Percentiles rank a stretch among this genome's conserved stretches.
Evolutionary conservation across 2,797 vertebrate species (phyloP).

Genomic region (Crossoptilon crossoptilon): DNA sequence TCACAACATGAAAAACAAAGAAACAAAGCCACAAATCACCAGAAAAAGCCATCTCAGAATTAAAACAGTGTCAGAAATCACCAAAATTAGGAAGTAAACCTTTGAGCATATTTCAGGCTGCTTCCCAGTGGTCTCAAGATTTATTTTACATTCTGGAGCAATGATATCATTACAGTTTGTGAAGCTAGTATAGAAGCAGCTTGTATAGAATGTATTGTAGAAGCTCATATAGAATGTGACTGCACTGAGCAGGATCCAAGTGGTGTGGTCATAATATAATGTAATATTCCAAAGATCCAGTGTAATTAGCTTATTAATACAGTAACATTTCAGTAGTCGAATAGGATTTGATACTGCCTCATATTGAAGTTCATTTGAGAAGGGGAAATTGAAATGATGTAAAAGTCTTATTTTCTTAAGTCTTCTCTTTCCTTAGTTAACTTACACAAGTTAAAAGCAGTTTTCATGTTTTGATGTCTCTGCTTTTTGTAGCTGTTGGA

Average conservation of each 20-base stretch:
- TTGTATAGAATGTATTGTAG: not conserved
- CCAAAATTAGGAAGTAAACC: not conserved
- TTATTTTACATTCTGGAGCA: not conserved
- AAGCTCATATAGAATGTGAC: not conserved
- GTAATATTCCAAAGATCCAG: not conserved
- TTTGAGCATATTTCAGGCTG: not conserved
- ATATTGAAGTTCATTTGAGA: not conserved
- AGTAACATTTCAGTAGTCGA: not conserved
- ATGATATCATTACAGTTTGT: not conserved
- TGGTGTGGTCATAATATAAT: not conserved
- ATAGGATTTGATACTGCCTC: not conserved
- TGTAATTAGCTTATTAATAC: not conserved
- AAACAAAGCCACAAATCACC: not conserved
- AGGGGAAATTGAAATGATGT: not conserved
- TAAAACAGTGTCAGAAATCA: not conserved
- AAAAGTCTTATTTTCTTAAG: not conserved
- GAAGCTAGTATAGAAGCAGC: not conserved
- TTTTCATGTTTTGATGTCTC: constrained; percentile 53
- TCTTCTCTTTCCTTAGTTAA: not conserved
- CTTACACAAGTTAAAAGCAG: not conserved
- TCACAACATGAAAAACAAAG: not conserved
- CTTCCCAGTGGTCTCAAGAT: not conserved
- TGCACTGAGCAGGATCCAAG: not conserved
- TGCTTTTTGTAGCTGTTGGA: constrained; percentile 91
- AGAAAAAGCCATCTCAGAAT: not conserved